These are phyloP conservation scores for Blastobasis adustella DNA, from an alignment of 2,888 invertebrate species.

Conservation along the genomic window DNA sequence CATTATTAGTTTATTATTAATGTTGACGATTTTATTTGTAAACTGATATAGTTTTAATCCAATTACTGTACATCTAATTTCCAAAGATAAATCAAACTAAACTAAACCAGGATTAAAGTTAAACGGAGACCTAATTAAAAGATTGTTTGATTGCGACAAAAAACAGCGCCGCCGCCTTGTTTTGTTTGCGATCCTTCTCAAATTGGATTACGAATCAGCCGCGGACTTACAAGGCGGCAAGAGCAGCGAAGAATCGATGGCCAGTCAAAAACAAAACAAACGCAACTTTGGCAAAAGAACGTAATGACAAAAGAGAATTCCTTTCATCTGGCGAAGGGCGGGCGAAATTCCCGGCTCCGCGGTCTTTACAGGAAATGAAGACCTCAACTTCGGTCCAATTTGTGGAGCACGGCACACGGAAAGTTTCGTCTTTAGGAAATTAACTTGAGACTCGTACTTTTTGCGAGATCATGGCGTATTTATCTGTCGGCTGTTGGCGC, in stretches of 20 bases:
- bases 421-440: constrained; percentile 31
- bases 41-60: too few species aligned
- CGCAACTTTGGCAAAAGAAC: constrained; percentile 8
- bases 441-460: constrained; percentile 23
- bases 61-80: too few species aligned
- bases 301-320: constrained; percentile 11
- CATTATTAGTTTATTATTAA: too few species aligned
- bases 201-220: background rate
- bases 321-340: constrained; percentile 12
- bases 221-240: background rate
- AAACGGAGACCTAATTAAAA: background rate
- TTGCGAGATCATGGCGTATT: constrained; percentile 30
- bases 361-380: constrained; percentile 48
- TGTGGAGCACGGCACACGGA: constrained; percentile 23
- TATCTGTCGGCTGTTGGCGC: background rate
- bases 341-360: constrained; percentile 17
- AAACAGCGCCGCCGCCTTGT: background rate
- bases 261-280: constrained; percentile 7
- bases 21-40: too few species aligned
- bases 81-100: background rate
- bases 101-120: background rate
- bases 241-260: background rate
- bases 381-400: constrained; percentile 43
- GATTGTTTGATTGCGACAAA: background rate
- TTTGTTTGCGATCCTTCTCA: too few species aligned